phyloP scores from a whole-genome alignment of 2,888 invertebrate species.

The Caenorhabditis japonica region DNA sequence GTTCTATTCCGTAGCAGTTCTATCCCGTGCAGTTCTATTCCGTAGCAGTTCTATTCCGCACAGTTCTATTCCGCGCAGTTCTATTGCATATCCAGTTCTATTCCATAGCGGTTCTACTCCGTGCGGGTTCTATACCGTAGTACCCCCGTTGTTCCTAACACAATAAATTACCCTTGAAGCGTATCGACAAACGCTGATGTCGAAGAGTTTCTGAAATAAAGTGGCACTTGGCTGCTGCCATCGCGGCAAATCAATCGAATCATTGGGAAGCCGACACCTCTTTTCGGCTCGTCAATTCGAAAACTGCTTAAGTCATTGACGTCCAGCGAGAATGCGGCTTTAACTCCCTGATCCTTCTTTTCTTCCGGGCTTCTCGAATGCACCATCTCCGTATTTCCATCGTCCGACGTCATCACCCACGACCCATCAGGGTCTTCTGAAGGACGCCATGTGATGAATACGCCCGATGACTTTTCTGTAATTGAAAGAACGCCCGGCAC shows the following conservation, averaged over 20 bases:
- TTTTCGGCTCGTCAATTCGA: slow-evolving; percentile 66
- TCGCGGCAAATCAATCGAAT: slow-evolving; percentile 83
- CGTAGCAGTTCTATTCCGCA: too few relatives aligned
- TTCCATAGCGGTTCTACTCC: too few relatives aligned
- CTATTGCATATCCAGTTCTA: too few relatives aligned
- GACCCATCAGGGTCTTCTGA: slow-evolving; percentile 59
- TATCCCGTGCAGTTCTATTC: too few relatives aligned
- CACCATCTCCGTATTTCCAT: slow-evolving; percentile 34
- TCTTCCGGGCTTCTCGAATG: slow-evolving; percentile 26
- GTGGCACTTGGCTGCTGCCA: slow-evolving; percentile 85
- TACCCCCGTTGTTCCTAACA: too few relatives aligned
- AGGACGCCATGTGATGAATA: slow-evolving; percentile 76
- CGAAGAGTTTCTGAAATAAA: slow-evolving; percentile 90
- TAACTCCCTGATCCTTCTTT: slow-evolving; percentile 13
- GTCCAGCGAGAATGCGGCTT: slow-evolving; percentile 69
- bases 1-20: too few relatives aligned
- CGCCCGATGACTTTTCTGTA: slow-evolving; percentile 71
- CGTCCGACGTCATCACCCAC: slow-evolving; percentile 63
- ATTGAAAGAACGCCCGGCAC: slow-evolving; percentile 65
- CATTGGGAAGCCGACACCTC: slow-evolving; percentile 58
- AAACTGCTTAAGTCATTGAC: slow-evolving; percentile 74
- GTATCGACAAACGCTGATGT: slow-evolving; percentile 84
- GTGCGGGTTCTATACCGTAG: too few relatives aligned
- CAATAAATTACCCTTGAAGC: slow-evolving; percentile 77
- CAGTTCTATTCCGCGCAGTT: too few relatives aligned